Percentiles rank a stretch among this genome's conserved stretches.
These are phyloP conservation scores for Mus minutoides DNA, from an alignment of 2,797 vertebrate genomes.

Conservation along the genomic window DNA sequence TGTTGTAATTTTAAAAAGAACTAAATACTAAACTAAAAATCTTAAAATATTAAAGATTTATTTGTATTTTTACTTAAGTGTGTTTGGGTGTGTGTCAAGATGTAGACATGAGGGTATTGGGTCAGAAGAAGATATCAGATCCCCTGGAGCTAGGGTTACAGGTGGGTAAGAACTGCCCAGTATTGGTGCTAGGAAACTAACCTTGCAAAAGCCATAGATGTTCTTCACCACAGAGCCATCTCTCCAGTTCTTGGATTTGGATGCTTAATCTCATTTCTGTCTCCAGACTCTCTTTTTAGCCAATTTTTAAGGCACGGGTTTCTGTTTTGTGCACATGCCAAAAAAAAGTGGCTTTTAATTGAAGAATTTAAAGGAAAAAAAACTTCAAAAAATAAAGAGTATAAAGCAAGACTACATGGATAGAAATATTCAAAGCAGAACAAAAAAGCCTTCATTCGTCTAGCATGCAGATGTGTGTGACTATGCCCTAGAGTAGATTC, in stretches of 20 bases:
- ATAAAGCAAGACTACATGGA: not conserved
- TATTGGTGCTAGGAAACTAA: too few relatives aligned
- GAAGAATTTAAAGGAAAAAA: constrained; percentile 24
- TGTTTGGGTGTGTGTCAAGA: not conserved
- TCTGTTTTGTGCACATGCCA: not conserved
- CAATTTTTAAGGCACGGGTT: not conserved
- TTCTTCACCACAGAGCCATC: not conserved
- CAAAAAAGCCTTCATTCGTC: not conserved
- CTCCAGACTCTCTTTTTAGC: too few relatives aligned
- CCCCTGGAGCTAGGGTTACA: not conserved
- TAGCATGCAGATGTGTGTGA: not conserved
- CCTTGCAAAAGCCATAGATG: not conserved
- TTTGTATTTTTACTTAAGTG: not conserved
- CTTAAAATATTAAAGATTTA: not conserved
- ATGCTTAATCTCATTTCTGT: not conserved
- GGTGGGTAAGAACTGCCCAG: not conserved
- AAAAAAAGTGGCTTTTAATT: not conserved
- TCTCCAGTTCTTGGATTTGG: not conserved
- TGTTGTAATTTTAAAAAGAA: not conserved
- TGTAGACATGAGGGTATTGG: too few relatives aligned
- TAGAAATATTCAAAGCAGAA: not conserved
- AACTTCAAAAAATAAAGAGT: constrained; percentile 44
- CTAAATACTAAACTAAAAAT: not conserved
- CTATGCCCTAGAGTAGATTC: not conserved
- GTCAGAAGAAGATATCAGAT: not conserved